Conservation (phyloP, 2,113 vertebrate species). For the Microcebus tavaratra region DNA sequence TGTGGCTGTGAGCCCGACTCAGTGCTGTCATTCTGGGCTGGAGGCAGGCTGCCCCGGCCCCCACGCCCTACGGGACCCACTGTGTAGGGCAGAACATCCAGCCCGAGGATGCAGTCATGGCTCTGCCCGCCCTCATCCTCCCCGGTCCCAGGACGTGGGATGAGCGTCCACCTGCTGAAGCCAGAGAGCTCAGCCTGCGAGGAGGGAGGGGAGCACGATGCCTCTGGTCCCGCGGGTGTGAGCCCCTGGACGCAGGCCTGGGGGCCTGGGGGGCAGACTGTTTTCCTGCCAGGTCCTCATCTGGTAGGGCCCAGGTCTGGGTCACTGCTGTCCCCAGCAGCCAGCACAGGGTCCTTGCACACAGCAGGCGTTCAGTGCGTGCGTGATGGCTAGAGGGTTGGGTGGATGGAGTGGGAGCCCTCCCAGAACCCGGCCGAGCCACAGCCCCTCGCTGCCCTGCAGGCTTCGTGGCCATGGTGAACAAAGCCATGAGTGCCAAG, state of each 20-base stretch:
- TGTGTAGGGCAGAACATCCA: neutral
- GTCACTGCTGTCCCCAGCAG: neutral
- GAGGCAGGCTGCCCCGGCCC: neutral
- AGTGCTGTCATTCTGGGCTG: neutral
- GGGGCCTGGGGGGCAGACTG: neutral
- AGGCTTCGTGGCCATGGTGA: slow-evolving; percentile 95
- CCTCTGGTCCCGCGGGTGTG: neutral
- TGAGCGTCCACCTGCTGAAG: neutral
- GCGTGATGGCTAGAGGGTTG: neutral
- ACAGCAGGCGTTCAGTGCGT: too few species aligned
- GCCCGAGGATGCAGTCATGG: neutral
- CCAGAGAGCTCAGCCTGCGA: neutral
- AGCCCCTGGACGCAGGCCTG: neutral
- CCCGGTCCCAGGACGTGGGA: neutral
- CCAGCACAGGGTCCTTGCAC: neutral
- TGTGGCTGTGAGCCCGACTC: neutral
- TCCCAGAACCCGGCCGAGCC: neutral
- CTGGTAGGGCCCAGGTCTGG: too few species aligned
- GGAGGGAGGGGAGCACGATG: neutral
- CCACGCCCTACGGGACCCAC: too few species aligned
- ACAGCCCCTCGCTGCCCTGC: neutral
- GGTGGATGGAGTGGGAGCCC: neutral
- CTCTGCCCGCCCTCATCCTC: neutral
- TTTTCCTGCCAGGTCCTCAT: neutral
- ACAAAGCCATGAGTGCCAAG: slow-evolving; percentile 94